Evolutionary conservation across 2,113 vertebrate genomes (phyloP), one percentile per base, ranked within the genome.

Genomic region (Buteo buteo): DNA sequence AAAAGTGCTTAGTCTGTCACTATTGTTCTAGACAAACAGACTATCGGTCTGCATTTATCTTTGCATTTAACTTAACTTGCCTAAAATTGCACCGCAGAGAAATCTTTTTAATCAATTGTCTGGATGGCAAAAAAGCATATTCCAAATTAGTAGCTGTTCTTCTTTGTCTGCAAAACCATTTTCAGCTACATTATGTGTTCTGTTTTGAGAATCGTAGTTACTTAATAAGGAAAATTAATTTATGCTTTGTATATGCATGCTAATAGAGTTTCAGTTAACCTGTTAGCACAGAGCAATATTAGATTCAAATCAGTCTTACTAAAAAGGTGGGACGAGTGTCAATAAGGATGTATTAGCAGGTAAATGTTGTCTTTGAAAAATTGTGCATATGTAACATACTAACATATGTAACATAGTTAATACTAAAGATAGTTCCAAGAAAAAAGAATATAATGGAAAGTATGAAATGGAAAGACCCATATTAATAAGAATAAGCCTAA

Each of bases 401-500:
- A 76, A 67, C 22, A 6, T 34, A 2, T 34, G 12, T 59, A 74
- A 70, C 54, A 17, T 6, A n/a, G 26, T 64, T 84, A 64, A 45
- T 34, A 16, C 38, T 62, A 18, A 79, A 69, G 49, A 10, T 26
- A 44, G 49, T 9, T 20, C 31, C 20, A 12, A 3, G n/a, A 42
- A 66, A 49, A 47, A 73, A 83, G 8, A 65, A 36, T 49, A 3
- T 32, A 42, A 73, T 55, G 57, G 79, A 61, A 78, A 55, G 58
- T 86, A 71, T 92, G 79, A 74, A 94, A 91, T 95, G 47, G 5
- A 62, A 94, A 96, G 91, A 94, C 65, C 52, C 42, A 6, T 72
- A 67, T 69, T 95, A 93, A 67, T 94, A 90, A 92, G 79, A 96
- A 87, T 64, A 88, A 93, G 45, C 80, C 80, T 95, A 95, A 49